Evolutionary conservation across 2,797 vertebrate genomes (phyloP).

Genomic region (Hydrocynus forskahlii): DNA sequence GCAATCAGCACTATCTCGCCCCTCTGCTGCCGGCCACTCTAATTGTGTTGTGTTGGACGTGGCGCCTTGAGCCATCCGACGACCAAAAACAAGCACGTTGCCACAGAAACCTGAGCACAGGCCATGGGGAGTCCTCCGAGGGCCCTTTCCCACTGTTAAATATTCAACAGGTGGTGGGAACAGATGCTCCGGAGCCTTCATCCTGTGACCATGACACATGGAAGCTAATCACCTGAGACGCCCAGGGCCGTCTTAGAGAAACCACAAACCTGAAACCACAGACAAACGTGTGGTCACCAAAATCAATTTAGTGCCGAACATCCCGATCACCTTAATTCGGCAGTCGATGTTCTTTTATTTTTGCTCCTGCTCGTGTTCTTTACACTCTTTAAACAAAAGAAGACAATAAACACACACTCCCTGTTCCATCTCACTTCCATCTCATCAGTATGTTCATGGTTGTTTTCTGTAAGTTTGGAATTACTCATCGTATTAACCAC

Average conservation of each 20-base stretch:
- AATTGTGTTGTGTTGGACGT: slow-evolving; percentile 65
- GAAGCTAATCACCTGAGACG: slow-evolving; percentile 37
- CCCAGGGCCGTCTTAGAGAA: slow-evolving; percentile 11
- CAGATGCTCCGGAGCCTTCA: slow-evolving; percentile 49
- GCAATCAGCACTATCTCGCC: slow-evolving; percentile 63
- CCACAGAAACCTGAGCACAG: slow-evolving; percentile 43
- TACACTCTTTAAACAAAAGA: not conserved
- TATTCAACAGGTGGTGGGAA: slow-evolving; percentile 60
- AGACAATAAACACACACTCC: no score
- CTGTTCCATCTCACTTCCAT: no score
- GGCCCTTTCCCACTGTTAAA: slow-evolving; percentile 57
- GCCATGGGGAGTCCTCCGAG: slow-evolving; percentile 47
- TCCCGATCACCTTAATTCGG: not conserved
- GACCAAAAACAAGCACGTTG: slow-evolving; percentile 38
- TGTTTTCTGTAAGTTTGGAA: no score
- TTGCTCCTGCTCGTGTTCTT: no score
- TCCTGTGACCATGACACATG: slow-evolving; percentile 46
- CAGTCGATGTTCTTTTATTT: not conserved
- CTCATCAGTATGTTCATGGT: no score
- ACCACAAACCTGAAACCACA: slow-evolving; percentile 19
- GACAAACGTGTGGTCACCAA: slow-evolving; percentile 1
- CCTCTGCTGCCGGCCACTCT: slow-evolving; percentile 57
- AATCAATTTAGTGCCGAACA: slow-evolving; percentile 15
- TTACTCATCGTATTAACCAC: no score
- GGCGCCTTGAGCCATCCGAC: slow-evolving; percentile 51